phyloP scores from a whole-genome alignment of 2,113 vertebrate species.

The Thymallus thymallus region DNA sequence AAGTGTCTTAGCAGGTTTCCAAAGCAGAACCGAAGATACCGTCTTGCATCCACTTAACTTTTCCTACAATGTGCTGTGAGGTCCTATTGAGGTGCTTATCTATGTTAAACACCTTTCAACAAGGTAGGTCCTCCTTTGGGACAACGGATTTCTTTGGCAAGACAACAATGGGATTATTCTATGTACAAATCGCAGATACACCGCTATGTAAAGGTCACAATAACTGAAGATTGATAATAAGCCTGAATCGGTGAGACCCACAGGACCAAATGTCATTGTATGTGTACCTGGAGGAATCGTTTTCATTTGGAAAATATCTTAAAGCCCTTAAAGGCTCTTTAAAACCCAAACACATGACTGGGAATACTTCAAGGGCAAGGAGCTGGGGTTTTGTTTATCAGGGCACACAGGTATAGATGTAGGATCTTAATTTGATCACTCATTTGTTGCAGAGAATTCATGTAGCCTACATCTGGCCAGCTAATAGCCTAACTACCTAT shows the following conservation, averaged over 20 bases:
- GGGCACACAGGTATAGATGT: not conserved
- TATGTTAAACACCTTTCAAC: conserved; percentile 72
- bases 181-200: conserved; percentile 40
- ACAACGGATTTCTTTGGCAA: conserved; percentile 55
- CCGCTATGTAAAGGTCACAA: conserved; percentile 71
- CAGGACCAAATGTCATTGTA: conserved; percentile 36
- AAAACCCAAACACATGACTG: conserved; percentile 10
- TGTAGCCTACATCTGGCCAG: too few relatives aligned
- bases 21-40: conserved; percentile 44
- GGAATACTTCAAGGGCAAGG: not conserved
- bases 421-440: too few relatives aligned
- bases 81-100: conserved; percentile 66
- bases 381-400: not conserved
- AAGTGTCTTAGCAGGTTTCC: conserved; percentile 37
- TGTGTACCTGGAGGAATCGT: conserved; percentile 28
- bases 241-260: conserved; percentile 42
- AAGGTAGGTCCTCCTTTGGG: conserved; percentile 60
- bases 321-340: not conserved
- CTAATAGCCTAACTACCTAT: too few relatives aligned
- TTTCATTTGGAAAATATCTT: conserved; percentile 21
- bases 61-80: conserved; percentile 33
- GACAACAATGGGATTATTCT: conserved; percentile 63
- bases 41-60: conserved; percentile 55
- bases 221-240: conserved; percentile 68
- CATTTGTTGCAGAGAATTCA: too few relatives aligned